Conservation (phyloP, 2,888 invertebrate species). For the Oxycera nigricornis region DNA sequence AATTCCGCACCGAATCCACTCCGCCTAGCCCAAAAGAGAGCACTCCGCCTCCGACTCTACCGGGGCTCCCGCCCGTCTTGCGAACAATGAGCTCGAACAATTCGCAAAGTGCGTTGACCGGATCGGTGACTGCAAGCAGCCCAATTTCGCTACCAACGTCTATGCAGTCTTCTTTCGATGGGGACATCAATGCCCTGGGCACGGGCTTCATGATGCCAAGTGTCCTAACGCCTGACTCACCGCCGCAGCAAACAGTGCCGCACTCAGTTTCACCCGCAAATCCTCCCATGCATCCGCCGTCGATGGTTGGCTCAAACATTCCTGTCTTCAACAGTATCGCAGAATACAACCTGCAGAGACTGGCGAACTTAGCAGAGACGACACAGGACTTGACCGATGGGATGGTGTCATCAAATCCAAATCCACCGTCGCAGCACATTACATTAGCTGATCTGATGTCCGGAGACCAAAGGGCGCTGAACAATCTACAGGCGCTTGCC, state of each 20-base stretch:
- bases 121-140: slow-evolving; percentile 68
- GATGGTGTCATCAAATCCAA: slow-evolving; percentile 63
- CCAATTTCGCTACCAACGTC: slow-evolving; percentile 73
- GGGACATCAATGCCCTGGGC: slow-evolving; percentile 68
- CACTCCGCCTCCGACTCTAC: slow-evolving; percentile 62
- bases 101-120: slow-evolving; percentile 55
- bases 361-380: slow-evolving; percentile 81
- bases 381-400: slow-evolving; percentile 62
- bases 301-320: slow-evolving; percentile 54
- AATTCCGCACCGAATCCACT: slow-evolving; percentile 71
- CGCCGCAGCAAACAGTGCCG: slow-evolving; percentile 58
- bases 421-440: slow-evolving; percentile 71
- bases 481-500: slow-evolving; percentile 88
- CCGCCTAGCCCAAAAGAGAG: slow-evolving; percentile 63
- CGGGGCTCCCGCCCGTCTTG: slow-evolving; percentile 64
- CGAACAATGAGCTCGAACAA: slow-evolving; percentile 50
- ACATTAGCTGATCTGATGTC: slow-evolving; percentile 79
- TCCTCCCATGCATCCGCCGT: slow-evolving; percentile 51
- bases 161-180: slow-evolving; percentile 80
- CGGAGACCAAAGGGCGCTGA: slow-evolving; percentile 79
- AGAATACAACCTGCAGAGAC: slow-evolving; percentile 84
- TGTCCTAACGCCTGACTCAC: slow-evolving; percentile 61
- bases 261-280: slow-evolving; percentile 48
- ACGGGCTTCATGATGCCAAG: slow-evolving; percentile 62
- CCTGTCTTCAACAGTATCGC: slow-evolving; percentile 73